These are phyloP conservation scores for Bufotes viridis DNA, from an alignment of 2,797 vertebrate genomes.

Conservation along the genomic window DNA sequence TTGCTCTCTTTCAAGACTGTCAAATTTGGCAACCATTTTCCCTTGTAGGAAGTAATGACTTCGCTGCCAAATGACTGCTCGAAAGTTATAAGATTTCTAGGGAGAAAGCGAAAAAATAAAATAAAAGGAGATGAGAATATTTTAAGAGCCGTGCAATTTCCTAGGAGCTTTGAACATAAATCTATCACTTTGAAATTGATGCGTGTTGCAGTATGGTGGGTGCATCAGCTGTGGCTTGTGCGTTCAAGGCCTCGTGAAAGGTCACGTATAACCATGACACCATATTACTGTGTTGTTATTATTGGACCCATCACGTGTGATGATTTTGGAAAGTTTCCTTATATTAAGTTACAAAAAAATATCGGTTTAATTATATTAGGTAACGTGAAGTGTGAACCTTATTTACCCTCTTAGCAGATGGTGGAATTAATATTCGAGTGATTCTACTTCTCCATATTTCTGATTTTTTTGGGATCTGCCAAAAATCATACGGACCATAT, in stretches of 20 bases:
- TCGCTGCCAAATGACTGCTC: slow-evolving; percentile 49
- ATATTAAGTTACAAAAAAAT: neutral
- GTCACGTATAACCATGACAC: slow-evolving; percentile 11
- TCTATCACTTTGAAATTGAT: slow-evolving; percentile 30
- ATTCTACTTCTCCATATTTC: neutral
- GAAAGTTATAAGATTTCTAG: slow-evolving; percentile 41
- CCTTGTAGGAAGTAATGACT: slow-evolving; percentile 38
- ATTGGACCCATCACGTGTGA: neutral
- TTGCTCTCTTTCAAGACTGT: slow-evolving; percentile 64
- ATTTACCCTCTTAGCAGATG: neutral
- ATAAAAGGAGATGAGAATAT: slow-evolving; percentile 6
- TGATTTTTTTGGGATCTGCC: neutral
- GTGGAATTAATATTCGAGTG: neutral
- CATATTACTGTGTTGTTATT: slow-evolving; percentile 5
- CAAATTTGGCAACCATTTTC: slow-evolving; percentile 61
- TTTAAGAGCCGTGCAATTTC: slow-evolving; percentile 46
- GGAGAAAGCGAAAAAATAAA: slow-evolving; percentile 42
- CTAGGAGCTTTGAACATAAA: slow-evolving; percentile 42
- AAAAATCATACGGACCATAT: neutral
- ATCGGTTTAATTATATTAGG: neutral
- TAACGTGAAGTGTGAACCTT: neutral
- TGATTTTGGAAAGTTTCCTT: neutral
- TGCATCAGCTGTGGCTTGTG: slow-evolving; percentile 20
- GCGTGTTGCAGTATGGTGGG: slow-evolving; percentile 3
- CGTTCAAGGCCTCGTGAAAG: neutral